Evolutionary conservation across 2,888 invertebrate genomes (phyloP).

Genomic region (Zele albiditarsus): DNA sequence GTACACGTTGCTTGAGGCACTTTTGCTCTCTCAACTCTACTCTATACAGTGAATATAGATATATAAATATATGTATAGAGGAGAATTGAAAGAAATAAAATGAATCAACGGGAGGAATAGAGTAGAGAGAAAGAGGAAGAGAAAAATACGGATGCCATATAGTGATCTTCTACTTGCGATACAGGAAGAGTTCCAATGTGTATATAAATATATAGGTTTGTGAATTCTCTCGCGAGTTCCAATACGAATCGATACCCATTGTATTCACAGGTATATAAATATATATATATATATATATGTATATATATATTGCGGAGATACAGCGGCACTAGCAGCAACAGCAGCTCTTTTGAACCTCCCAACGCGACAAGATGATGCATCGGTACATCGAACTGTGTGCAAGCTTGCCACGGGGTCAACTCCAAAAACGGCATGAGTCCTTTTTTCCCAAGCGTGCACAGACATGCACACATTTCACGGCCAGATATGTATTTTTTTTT

Average conservation of each 20-base stretch:
- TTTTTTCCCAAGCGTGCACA: background rate
- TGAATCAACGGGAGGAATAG: background rate
- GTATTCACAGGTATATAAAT: slow-evolving; percentile 30
- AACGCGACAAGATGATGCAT: slow-evolving; percentile 71
- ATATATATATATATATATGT: slow-evolving; percentile 30
- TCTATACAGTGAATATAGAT: background rate
- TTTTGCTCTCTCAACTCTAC: background rate
- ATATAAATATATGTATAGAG: background rate
- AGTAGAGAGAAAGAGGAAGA: background rate
- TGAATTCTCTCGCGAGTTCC: slow-evolving; percentile 15
- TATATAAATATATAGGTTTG: background rate
- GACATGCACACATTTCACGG: background rate
- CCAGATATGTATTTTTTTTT: background rate
- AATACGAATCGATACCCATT: slow-evolving; percentile 41
- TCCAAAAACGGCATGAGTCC: slow-evolving; percentile 42
- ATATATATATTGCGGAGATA: background rate
- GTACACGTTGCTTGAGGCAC: background rate
- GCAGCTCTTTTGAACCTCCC: slow-evolving; percentile 60
- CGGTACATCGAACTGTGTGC: slow-evolving; percentile 50
- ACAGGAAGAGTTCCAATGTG: slow-evolving; percentile 21
- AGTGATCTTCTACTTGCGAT: slow-evolving; percentile 30
- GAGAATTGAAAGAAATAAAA: slow-evolving; percentile 12
- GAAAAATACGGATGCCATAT: background rate
- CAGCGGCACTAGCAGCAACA: background rate
- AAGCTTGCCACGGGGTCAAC: slow-evolving; percentile 49